phyloP scores from a whole-genome alignment of 2,797 vertebrate genomes.

The Oryzias sinensis region DNA sequence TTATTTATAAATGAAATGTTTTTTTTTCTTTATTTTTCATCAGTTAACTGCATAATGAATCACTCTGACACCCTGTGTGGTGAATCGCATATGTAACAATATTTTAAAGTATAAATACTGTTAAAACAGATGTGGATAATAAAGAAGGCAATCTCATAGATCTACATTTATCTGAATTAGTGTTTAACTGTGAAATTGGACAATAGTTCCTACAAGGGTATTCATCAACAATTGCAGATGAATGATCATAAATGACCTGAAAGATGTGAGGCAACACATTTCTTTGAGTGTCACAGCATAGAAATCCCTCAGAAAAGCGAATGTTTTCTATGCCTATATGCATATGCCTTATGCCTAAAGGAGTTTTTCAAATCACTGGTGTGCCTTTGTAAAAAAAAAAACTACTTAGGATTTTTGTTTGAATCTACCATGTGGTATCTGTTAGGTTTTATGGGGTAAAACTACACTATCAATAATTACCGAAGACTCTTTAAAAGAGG shows the following conservation, averaged over 20 bases:
- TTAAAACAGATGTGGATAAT: neutral
- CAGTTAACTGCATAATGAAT: constrained; percentile 6
- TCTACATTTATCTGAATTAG: constrained; percentile 15
- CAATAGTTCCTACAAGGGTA: neutral
- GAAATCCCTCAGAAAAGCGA: neutral
- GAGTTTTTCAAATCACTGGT: no score
- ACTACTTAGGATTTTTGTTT: no score
- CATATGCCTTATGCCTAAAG: no score
- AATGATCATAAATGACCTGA: constrained; percentile 3
- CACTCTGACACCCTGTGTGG: neutral
- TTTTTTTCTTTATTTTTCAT: neutral
- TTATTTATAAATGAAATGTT: neutral
- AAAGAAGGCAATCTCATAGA: constrained; percentile 3
- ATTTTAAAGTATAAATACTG: constrained; percentile 15
- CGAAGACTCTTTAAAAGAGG: no score
- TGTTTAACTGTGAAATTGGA: constrained; percentile 4
- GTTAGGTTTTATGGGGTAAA: no score
- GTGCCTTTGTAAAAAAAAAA: no score
- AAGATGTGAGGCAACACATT: neutral
- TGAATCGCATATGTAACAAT: neutral
- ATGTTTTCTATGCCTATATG: no score
- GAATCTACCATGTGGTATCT: no score
- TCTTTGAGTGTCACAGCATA: neutral
- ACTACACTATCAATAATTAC: no score
- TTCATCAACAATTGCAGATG: constrained; percentile 11